phyloP scores from a whole-genome alignment of 2,888 invertebrate species.

The Tachystola acroxantha region DNA sequence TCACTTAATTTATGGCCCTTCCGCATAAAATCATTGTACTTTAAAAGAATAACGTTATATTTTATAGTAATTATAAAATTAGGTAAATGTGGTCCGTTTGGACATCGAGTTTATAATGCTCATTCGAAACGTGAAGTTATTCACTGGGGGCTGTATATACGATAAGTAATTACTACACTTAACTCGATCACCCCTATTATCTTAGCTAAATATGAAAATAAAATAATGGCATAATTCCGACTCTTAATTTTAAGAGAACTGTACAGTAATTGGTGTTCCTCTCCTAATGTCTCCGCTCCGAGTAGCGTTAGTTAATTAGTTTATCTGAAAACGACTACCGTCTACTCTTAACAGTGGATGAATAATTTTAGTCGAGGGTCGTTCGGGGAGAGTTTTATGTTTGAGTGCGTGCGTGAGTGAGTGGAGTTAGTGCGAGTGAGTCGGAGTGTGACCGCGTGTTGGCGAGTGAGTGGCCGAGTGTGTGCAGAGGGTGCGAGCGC shows the following conservation, averaged over 20 bases:
- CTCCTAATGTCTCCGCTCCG: slow-evolving; percentile 70
- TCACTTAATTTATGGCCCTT: slow-evolving; percentile 64
- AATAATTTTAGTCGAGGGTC: slow-evolving; percentile 46
- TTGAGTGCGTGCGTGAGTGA: slow-evolving; percentile 29
- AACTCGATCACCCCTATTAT: slow-evolving; percentile 48
- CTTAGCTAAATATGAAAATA: slow-evolving; percentile 59
- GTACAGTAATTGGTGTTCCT: slow-evolving; percentile 77
- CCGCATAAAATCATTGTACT: slow-evolving; percentile 53
- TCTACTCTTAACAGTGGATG: slow-evolving; percentile 55
- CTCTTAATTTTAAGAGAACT: slow-evolving; percentile 55
- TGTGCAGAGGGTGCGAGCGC: slow-evolving; percentile 3
- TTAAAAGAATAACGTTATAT: slow-evolving; percentile 61
- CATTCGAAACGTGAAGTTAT: slow-evolving; percentile 55
- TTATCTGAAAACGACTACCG: slow-evolving; percentile 54
- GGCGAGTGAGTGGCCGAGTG: slow-evolving; percentile 7
- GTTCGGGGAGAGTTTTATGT: slow-evolving; percentile 39
- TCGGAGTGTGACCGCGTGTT: slow-evolving; percentile 17
- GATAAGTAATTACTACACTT: slow-evolving; percentile 34
- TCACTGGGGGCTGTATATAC: slow-evolving; percentile 63
- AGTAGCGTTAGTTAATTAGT: slow-evolving; percentile 59
- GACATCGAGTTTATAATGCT: slow-evolving; percentile 66
- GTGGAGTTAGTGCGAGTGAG: slow-evolving; percentile 21
- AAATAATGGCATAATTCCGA: slow-evolving; percentile 48
- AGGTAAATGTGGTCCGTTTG: slow-evolving; percentile 52
- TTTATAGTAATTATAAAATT: slow-evolving; percentile 64